Evolutionary conservation across 2,113 vertebrate species (phyloP).

Genomic region (Pygoscelis adeliae): DNA sequence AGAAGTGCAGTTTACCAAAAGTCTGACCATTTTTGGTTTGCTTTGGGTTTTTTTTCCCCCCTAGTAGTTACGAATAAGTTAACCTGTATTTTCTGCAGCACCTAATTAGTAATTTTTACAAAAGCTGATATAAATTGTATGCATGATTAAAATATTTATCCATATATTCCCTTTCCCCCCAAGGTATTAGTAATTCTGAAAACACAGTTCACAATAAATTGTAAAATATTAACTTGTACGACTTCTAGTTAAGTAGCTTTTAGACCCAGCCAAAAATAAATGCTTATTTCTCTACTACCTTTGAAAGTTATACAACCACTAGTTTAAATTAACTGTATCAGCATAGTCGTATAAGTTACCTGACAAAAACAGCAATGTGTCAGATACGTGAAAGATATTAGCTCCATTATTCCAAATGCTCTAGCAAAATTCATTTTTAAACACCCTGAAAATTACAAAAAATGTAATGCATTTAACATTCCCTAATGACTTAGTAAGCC

Average conservation of each 20-base stretch:
- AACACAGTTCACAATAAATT: not conserved
- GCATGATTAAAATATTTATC: not conserved
- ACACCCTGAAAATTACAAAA: not conserved
- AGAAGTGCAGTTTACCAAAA: not conserved
- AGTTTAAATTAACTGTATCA: not conserved
- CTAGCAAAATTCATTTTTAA: constrained; percentile 17
- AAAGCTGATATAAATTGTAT: not conserved
- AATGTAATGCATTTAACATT: not conserved
- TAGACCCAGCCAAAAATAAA: not conserved
- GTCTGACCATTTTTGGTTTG: not conserved
- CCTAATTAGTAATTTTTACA: not conserved
- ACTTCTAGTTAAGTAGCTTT: not conserved
- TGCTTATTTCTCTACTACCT: not conserved
- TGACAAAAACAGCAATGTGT: not conserved
- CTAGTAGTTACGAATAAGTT: not conserved
- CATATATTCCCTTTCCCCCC: not conserved
- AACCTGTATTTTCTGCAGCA: not conserved
- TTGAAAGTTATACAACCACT: not conserved
- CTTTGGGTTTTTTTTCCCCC: not conserved
- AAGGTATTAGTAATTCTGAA: not conserved
- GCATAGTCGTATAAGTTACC: not conserved
- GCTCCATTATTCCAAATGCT: not conserved
- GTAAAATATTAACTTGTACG: not conserved
- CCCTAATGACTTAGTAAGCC: constrained; percentile 29
- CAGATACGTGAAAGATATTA: not conserved